Percentiles rank a stretch among this genome's conserved stretches.
These are phyloP conservation scores for Lepus europaeus DNA, from an alignment of 2,113 vertebrate genomes.

Conservation along the genomic window DNA sequence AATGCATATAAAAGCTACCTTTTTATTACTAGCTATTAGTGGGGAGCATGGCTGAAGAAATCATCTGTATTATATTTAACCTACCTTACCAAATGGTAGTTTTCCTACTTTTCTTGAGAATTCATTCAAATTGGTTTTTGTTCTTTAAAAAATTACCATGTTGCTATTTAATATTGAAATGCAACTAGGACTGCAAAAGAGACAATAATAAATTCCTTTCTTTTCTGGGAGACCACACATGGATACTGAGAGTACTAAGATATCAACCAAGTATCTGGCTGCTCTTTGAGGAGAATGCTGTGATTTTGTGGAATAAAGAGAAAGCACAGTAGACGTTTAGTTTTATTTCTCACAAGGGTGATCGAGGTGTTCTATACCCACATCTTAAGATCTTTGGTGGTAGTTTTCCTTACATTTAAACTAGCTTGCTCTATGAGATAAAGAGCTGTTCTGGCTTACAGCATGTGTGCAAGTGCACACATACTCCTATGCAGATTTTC, in stretches of 20 bases:
- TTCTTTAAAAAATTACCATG: background rate
- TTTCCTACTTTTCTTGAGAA: conserved; percentile 13
- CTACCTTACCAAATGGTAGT: background rate
- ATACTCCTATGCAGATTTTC: background rate
- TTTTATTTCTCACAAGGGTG: background rate
- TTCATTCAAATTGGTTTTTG: conserved; percentile 15
- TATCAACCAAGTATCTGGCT: background rate
- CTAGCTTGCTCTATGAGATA: background rate
- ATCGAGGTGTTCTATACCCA: background rate
- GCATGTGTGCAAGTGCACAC: background rate
- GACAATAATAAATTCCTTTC: background rate
- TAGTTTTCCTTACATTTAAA: background rate
- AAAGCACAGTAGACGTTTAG: background rate
- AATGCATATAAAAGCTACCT: background rate
- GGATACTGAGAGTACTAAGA: background rate
- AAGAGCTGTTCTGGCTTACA: background rate
- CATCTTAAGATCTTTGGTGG: background rate
- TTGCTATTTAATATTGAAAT: conserved; percentile 32
- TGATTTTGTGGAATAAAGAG: background rate
- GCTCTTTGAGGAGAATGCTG: background rate
- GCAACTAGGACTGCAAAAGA: background rate
- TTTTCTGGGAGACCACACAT: background rate
- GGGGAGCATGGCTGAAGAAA: background rate
- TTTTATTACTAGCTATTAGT: background rate
- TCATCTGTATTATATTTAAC: background rate